These are phyloP conservation scores for Archips crataeganus DNA, from an alignment of 2,888 invertebrate species.

Conservation along the genomic window DNA sequence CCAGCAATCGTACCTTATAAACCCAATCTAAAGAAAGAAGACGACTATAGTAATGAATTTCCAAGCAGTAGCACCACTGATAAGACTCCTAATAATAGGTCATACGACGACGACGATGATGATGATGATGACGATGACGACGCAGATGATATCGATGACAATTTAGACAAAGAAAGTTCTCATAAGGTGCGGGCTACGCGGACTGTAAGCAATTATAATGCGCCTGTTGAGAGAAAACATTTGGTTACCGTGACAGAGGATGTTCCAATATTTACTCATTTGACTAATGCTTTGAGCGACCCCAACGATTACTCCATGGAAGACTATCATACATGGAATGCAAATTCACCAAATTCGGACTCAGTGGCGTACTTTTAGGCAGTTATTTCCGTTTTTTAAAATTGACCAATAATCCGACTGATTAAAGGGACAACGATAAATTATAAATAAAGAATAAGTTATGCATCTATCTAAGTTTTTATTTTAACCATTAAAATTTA, in stretches of 20 bases:
- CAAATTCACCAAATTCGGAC: neutral
- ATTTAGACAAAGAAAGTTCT: neutral
- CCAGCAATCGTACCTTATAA: slow-evolving; percentile 49
- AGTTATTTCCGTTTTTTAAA: neutral
- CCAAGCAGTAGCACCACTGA: slow-evolving; percentile 58
- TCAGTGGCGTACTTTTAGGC: neutral
- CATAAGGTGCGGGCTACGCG: neutral
- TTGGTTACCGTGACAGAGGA: neutral
- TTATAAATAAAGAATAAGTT: neutral
- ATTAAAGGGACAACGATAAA: neutral
- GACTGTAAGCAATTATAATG: neutral
- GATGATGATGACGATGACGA: slow-evolving; percentile 4
- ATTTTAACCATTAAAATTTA: neutral
- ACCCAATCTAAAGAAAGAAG: slow-evolving; percentile 53
- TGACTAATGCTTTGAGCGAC: neutral
- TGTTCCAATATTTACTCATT: neutral
- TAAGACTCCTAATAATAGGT: slow-evolving; percentile 48
- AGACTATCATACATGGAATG: neutral
- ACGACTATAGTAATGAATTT: slow-evolving; percentile 46
- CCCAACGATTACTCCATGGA: neutral
- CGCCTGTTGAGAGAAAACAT: neutral
- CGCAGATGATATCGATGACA: neutral
- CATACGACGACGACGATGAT: slow-evolving; percentile 1
- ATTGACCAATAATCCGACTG: neutral
- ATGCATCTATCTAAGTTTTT: neutral